Evolutionary conservation across 2,888 invertebrate species (phyloP).

Genomic region (Callosobruchus maculatus): DNA sequence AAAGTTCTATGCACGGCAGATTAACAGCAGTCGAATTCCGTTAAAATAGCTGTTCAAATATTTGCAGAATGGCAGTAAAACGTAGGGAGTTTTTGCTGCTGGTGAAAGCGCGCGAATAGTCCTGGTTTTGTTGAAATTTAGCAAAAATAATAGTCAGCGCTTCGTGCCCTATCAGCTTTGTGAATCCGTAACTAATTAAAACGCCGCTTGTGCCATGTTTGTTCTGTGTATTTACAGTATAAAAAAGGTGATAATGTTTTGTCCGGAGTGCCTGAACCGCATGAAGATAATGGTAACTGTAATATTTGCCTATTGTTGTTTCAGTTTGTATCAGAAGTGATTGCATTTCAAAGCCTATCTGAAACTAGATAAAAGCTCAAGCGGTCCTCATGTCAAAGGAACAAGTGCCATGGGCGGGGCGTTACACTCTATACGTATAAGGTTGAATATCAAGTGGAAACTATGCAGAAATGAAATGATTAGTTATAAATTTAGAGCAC

Average conservation of each 20-base stretch:
- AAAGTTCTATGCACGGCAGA: neutral
- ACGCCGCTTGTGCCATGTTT: neutral
- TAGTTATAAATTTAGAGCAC: too few relatives aligned
- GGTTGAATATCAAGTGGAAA: too few relatives aligned
- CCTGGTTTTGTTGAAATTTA: neutral
- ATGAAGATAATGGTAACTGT: neutral
- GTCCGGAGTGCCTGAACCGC: neutral
- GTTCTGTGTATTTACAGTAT: neutral
- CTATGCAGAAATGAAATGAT: too few relatives aligned
- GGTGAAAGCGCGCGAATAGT: neutral
- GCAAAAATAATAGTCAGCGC: neutral
- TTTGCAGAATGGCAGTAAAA: neutral
- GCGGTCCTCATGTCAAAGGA: too few relatives aligned
- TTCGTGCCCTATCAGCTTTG: neutral
- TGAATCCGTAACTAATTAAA: neutral
- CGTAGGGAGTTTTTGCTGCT: neutral
- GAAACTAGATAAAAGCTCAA: too few relatives aligned
- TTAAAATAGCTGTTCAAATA: neutral
- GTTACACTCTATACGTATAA: too few relatives aligned
- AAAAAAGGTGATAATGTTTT: neutral
- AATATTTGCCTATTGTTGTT: neutral
- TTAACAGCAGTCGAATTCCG: neutral
- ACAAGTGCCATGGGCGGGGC: too few relatives aligned
- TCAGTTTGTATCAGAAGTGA: neutral
- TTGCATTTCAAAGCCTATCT: too few relatives aligned